These are phyloP conservation scores for Macropus fuliginosus DNA, from an alignment of 2,797 vertebrate species.

Conservation along the genomic window DNA sequence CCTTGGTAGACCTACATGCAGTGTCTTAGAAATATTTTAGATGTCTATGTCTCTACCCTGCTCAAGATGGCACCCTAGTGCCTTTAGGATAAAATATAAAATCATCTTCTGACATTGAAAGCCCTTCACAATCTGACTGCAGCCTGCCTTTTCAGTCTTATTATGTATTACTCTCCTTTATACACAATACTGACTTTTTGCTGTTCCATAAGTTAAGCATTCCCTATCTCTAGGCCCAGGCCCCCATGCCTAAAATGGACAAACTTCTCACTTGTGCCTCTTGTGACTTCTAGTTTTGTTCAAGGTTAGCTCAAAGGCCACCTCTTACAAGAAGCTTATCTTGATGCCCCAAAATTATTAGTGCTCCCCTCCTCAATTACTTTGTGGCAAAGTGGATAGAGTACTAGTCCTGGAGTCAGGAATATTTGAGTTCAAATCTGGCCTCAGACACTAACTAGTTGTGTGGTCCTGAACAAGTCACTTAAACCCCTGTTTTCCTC, in stretches of 20 bases:
- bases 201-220: background rate
- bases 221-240: background rate
- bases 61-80: background rate
- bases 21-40: background rate
- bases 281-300: background rate
- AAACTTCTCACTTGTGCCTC: background rate
- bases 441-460: background rate
- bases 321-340: background rate
- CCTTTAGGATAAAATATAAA: background rate
- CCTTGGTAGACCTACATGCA: background rate
- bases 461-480: background rate
- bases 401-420: background rate
- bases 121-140: background rate
- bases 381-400: background rate
- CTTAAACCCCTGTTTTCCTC: background rate
- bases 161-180: background rate
- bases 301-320: background rate
- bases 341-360: background rate
- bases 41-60: background rate
- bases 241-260: background rate
- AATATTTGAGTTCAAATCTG: background rate
- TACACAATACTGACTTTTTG: background rate
- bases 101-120: background rate
- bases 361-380: background rate
- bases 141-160: background rate